Evolutionary conservation across 2,888 invertebrate genomes (phyloP).

Genomic region (Lasioglossum villosulum): DNA sequence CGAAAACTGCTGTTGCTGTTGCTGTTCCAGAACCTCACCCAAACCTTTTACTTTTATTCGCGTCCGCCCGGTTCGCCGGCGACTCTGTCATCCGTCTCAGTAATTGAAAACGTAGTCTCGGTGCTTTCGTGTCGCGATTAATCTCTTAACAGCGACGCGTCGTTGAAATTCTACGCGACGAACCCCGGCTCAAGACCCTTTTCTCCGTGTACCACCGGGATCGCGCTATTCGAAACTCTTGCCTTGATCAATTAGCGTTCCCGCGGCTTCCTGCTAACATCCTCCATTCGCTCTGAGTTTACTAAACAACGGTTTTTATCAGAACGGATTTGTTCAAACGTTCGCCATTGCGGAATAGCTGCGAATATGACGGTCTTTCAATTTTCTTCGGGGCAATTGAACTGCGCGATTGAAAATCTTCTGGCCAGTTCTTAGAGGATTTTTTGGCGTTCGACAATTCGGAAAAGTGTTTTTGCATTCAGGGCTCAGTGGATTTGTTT

Average conservation of each 20-base stretch:
- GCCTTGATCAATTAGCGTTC: slow-evolving; percentile 9
- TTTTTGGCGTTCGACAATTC: neutral
- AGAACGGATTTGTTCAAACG: neutral
- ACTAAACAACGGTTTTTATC: neutral
- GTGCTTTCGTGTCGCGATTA: slow-evolving; percentile 11
- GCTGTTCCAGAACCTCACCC: neutral
- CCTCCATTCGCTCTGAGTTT: neutral
- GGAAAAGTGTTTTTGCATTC: neutral
- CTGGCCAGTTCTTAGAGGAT: neutral
- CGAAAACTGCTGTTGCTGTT: neutral
- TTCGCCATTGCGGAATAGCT: neutral
- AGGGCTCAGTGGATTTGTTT: no score
- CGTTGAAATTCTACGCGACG: neutral
- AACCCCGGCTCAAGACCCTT: neutral
- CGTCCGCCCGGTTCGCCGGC: slow-evolving; percentile 1
- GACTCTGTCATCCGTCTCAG: slow-evolving; percentile 7
- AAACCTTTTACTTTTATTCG: slow-evolving; percentile 13
- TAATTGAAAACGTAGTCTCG: slow-evolving; percentile 23
- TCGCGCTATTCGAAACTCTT: slow-evolving; percentile 5
- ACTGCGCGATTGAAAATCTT: neutral
- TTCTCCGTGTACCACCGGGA: neutral
- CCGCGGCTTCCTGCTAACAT: neutral
- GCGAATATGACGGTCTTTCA: neutral
- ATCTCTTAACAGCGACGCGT: slow-evolving; percentile 7
- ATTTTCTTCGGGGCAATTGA: neutral